Evolutionary conservation across 2,888 invertebrate species (phyloP).

Genomic region (Nemoura dubitans): DNA sequence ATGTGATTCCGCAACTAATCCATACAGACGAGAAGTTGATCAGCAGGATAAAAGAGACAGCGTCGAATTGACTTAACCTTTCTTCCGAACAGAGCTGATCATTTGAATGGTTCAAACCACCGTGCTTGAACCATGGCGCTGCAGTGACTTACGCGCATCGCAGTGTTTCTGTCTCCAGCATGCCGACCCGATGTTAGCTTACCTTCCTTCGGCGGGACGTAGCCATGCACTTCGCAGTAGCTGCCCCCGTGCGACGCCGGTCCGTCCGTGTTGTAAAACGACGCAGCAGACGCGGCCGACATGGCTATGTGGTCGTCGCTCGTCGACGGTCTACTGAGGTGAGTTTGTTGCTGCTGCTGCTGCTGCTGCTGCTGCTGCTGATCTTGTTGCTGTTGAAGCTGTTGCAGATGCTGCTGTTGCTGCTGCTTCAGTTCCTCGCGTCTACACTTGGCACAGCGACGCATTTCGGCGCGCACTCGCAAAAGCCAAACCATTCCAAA

Average conservation of each 20-base stretch:
- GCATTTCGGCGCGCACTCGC: constrained; percentile 81
- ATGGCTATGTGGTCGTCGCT: constrained; percentile 38
- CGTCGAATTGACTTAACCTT: too few relatives aligned
- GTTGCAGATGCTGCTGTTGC: constrained; percentile 55
- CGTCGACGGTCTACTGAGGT: constrained; percentile 43
- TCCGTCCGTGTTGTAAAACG: constrained; percentile 65
- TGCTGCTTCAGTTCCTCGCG: constrained; percentile 62
- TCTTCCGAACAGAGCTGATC: too few relatives aligned
- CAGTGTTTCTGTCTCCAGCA: too few relatives aligned
- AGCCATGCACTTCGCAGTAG: constrained; percentile 69
- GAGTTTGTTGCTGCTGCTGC: constrained; percentile 40
- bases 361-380: constrained; percentile 44
- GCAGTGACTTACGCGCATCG: too few relatives aligned
- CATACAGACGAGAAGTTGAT: too few relatives aligned
- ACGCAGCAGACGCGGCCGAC: constrained; percentile 58
- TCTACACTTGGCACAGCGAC: constrained; percentile 77
- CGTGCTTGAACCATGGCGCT: too few relatives aligned
- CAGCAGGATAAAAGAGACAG: too few relatives aligned
- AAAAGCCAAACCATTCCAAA: constrained; percentile 88
- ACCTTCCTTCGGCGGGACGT: constrained; percentile 67
- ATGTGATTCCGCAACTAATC: too few relatives aligned
- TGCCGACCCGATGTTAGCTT: constrained; percentile 51
- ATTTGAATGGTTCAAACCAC: too few relatives aligned
- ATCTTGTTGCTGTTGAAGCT: constrained; percentile 46
- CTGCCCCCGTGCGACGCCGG: constrained; percentile 61